Percentiles rank a stretch among this genome's conserved stretches.
Conservation (phyloP, 1,140 invertebrate genomes). For the Medauroidea extradentata region DNA sequence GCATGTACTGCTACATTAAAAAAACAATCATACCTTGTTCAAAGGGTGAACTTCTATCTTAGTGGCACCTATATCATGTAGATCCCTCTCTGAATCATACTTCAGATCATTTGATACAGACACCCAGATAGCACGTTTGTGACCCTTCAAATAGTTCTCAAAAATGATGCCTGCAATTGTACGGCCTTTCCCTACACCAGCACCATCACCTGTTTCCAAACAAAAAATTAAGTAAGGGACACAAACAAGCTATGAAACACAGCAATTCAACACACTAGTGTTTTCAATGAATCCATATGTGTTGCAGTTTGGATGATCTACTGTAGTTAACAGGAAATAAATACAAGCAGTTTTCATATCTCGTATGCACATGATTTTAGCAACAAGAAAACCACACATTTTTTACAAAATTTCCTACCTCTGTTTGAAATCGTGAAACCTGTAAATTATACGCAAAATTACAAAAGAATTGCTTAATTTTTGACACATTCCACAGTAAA, state of each 20-base stretch:
- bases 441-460: too few relatives aligned
- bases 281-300: background rate
- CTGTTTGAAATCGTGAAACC: too few relatives aligned
- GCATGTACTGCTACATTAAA: too few relatives aligned
- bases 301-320: background rate
- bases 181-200: conserved; percentile 98
- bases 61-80: conserved; percentile 89
- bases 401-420: too few relatives aligned
- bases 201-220: conserved; percentile 80
- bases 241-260: background rate
- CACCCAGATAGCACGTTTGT: conserved; percentile 95
- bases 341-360: too few relatives aligned
- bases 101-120: conserved; percentile 98
- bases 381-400: too few relatives aligned
- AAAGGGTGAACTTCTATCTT: conserved; percentile 86
- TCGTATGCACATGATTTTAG: too few relatives aligned
- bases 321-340: too few relatives aligned
- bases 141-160: conserved; percentile 92
- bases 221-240: too few relatives aligned
- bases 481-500: too few relatives aligned
- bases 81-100: conserved; percentile 95
- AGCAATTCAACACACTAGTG: too few relatives aligned
- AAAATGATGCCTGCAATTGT: conserved; percentile 98
- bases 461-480: too few relatives aligned
- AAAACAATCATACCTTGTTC: conserved; percentile 65